A percentile compares a stretch with the other conserved stretches of the same genome.
Conservation (phyloP, 2,113 vertebrate genomes). For the Chaetorhynchus papuensis region DNA sequence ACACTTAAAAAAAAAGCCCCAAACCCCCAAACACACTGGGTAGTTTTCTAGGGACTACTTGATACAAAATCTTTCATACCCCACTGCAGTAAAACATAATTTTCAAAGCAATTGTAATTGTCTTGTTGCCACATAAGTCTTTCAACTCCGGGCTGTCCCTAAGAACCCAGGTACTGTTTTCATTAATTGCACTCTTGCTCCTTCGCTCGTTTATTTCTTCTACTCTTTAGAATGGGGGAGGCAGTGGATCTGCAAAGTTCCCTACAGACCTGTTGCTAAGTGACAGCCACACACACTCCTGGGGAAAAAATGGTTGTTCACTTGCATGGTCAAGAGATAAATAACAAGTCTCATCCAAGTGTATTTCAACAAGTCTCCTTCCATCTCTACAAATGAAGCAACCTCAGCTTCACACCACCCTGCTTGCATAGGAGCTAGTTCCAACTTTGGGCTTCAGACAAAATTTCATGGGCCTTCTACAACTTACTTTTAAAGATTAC, state of each 20-base stretch:
- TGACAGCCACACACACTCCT: constrained; percentile 34
- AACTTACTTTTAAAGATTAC: neutral
- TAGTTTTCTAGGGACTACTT: neutral
- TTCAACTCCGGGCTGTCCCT: neutral
- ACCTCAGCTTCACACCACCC: neutral
- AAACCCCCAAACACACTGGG: neutral
- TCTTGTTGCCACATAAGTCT: neutral
- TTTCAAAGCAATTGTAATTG: neutral
- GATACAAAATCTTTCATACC: neutral
- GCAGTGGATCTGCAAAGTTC: constrained; percentile 7
- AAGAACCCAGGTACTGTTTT: neutral
- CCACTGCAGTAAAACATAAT: neutral
- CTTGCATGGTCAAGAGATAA: neutral
- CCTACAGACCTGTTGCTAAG: constrained; percentile 68
- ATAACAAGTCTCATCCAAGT: neutral
- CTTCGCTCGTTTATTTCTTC: neutral
- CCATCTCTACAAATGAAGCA: neutral
- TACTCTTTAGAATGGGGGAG: neutral
- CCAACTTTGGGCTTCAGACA: neutral
- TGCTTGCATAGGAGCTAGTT: neutral
- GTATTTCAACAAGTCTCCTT: neutral
- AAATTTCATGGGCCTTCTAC: neutral
- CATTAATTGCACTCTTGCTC: neutral
- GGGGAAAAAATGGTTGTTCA: neutral
- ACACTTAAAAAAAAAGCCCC: neutral